Evolutionary conservation across 2,113 vertebrate species (phyloP).

Genomic region (Tinamus guttatus): DNA sequence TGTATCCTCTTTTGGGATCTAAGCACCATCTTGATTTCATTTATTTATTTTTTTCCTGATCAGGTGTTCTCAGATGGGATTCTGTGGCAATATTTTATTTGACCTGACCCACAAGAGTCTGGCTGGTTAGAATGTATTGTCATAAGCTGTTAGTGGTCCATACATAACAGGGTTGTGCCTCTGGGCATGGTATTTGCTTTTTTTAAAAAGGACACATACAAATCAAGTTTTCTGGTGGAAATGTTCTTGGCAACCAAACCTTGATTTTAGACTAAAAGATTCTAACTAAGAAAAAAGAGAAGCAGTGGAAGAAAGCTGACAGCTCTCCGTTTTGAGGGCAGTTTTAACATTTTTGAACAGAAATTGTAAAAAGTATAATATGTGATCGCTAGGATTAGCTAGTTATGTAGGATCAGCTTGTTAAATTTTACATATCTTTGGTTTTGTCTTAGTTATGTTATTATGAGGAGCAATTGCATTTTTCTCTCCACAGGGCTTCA

Average conservation of each 20-base stretch:
- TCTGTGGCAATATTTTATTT: constrained; percentile 63
- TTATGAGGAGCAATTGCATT: neutral
- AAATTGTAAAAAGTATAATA: neutral
- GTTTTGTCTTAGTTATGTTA: neutral
- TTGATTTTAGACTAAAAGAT: neutral
- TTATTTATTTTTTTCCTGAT: neutral
- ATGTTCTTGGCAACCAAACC: neutral
- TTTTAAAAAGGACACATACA: neutral
- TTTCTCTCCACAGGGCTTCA: neutral
- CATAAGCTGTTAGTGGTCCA: constrained; percentile 40
- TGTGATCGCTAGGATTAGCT: neutral
- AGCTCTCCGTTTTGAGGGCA: neutral
- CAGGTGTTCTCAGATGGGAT: constrained; percentile 10
- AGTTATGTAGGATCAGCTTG: neutral
- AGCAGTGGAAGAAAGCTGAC: neutral
- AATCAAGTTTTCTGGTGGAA: neutral
- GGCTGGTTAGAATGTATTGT: constrained; percentile 39
- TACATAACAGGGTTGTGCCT: neutral
- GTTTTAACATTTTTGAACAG: neutral
- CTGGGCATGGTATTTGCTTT: neutral
- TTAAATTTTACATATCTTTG: neutral
- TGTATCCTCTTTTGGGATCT: neutral
- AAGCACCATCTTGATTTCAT: constrained; percentile 53
- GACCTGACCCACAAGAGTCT: constrained; percentile 56
- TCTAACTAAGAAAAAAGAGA: neutral